Evolutionary conservation across 2,113 vertebrate genomes (phyloP), one percentile per base, ranked within the genome.

Genomic region (Fukomys damarensis): DNA sequence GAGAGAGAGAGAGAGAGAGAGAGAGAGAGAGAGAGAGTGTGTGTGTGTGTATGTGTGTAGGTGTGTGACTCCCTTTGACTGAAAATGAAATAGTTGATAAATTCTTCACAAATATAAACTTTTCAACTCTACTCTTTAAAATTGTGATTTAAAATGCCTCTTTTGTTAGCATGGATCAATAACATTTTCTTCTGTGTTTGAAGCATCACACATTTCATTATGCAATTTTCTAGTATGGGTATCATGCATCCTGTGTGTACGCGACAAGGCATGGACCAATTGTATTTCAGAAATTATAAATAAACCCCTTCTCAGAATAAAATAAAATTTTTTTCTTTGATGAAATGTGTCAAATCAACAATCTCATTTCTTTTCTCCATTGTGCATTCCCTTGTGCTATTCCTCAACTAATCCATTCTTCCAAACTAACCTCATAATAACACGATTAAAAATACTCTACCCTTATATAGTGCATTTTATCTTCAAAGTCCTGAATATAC

Each of bases 401-500:
- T 97, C 35, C 91, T 94, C 43, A 63, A 92, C 54, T 83, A 92
- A 79, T 74, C 68, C 56, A 41, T 56, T 30, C 46, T 83, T 95
- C 56, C 63, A 95, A 95, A 88, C 49, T 94, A 96, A 66, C 28
- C 26, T 86, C 76, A 92, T 68, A 93, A 94, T 94, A 82, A 59
- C n/a, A 92, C 28, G 49, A 91, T 83, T 88, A 95, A 88, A 93
- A 92, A 89, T 41, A 83, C 76, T 90, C 89, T 95, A 35, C 13
- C 82, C 70, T 92, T 91, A 86, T 19, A 54, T 54, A 92, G 11
- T 93, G 13, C 65, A 79, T 68, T 93, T 52, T 5, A 54, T 90
- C 81, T 92, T 90, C 58, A 92, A 74, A 84, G 3, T 63, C 88
- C 43, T 88, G 24, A 84, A 94, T 10, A 91, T 49, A 91, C 59